Conservation (phyloP, 2,113 vertebrate species). For the human (Homo sapiens) region GRCh38 chr4:110923001-110923500, state of each 20-base stretch:
- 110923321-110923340: not conserved
- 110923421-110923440: not conserved
- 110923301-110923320: not conserved
- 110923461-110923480: conserved; percentile 1
- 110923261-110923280: not conserved
- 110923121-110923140: not conserved
- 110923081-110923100: not conserved
- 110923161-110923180: not conserved
- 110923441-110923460: not conserved
- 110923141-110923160: not conserved
- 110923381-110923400: not conserved
- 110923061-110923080: not conserved
- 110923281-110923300: not conserved
- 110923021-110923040: not conserved
- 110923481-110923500: not conserved
- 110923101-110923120: not conserved
- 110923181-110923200: not conserved
- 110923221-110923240: not conserved
- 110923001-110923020: not conserved
- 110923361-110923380: not conserved
- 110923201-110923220: not conserved
- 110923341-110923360: not conserved
- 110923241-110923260: not conserved
- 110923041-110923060: not conserved
- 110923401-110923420: conserved; percentile 14